A percentile compares a stretch with the other conserved stretches of the same genome.
These are phyloP conservation scores for Egretta garzetta DNA, from an alignment of 2,113 vertebrate genomes.

Conservation along the genomic window DNA sequence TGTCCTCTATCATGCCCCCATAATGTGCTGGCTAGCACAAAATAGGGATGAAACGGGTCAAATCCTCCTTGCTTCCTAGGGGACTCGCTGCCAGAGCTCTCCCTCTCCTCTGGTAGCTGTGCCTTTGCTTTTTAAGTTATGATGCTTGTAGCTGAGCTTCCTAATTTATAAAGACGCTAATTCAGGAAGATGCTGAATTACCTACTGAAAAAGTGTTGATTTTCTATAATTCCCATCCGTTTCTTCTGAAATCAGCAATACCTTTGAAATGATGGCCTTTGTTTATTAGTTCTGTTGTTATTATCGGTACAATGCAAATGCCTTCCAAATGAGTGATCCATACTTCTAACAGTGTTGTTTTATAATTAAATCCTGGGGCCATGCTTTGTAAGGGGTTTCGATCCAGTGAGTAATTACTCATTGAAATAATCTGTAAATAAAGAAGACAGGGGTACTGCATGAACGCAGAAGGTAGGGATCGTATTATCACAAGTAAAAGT, in stretches of 20 bases:
- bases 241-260: neutral
- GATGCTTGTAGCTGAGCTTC: neutral
- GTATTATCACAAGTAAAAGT: neutral
- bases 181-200: neutral
- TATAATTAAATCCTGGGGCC: constrained; percentile 19
- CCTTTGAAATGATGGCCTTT: neutral
- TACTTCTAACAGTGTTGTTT: neutral
- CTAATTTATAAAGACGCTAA: neutral
- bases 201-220: neutral
- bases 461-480: neutral
- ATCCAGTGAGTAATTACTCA: neutral
- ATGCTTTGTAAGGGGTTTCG: neutral
- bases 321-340: constrained; percentile 45
- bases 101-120: neutral
- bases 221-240: neutral
- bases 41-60: neutral
- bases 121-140: neutral
- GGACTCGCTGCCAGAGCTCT: neutral
- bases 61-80: neutral
- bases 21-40: neutral
- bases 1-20: neutral
- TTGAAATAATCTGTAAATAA: constrained; percentile 2
- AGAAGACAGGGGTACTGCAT: neutral
- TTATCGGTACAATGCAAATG: constrained; percentile 15
- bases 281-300: neutral